Evolutionary conservation across 2,113 vertebrate species (phyloP), one percentile per base, ranked within the genome.

Genomic region (Diglossa brunneiventris): DNA sequence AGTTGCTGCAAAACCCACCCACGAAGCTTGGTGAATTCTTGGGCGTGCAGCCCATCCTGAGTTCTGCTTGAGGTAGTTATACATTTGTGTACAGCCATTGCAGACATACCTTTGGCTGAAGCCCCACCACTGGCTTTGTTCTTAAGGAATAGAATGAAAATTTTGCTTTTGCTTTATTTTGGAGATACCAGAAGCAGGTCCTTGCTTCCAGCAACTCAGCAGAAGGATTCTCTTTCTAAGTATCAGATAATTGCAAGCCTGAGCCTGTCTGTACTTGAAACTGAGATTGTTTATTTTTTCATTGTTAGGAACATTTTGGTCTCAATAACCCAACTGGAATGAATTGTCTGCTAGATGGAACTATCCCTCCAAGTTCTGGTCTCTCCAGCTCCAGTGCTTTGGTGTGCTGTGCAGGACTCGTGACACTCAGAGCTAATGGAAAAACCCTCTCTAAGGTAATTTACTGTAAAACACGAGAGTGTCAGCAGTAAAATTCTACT

Each of bases 381-480:
- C 98, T 99, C 63, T 99, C 99, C 73, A 99, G 99, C 94, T 99
- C 99, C 72, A 99, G 99, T 95, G 99, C 99, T 47, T 96, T 99
- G 96, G 99, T 99, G 78, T 99, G 99, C 90, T 99, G 99, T 94
- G 98, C 99, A 56, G 99, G 98, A 68, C 98, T 99, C 28, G 97
- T 98, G 89, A 99, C 98, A 4, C 98, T 99, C 91, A 98, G 97
- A 88, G 99, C 98, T 66, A 98, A 99, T 96, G 98, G 98, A 75
- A 98, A 98, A 97, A 98, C 97, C 75, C 98, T 99, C 56, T 98
- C 99, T 78, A 99, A 99, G 98, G 99, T 99, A 98, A 97, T 89
- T 87, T 69, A 87, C 64, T 79, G 81, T 95, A 90, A 92, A 90
- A 95, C 87, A 74, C 11, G 2, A 87, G 95, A 92, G 89, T 88